Conservation (phyloP, 2,888 invertebrate species). For the Heteropelma amictum region DNA sequence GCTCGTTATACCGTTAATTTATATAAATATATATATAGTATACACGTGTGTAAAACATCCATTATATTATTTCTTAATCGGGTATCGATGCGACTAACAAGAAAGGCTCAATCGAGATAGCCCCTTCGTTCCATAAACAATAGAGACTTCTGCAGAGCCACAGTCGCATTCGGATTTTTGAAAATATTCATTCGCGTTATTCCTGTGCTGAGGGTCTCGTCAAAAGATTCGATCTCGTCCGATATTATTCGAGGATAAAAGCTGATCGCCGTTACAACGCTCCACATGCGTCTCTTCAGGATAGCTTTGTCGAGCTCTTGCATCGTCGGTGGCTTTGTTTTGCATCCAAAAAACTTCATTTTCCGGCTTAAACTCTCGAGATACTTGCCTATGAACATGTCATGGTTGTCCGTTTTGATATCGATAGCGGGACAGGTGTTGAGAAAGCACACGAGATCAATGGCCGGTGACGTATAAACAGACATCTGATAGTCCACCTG, state of each 20-base stretch:
- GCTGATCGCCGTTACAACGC: slow-evolving; percentile 56
- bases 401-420: slow-evolving; percentile 59
- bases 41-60: background rate
- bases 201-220: slow-evolving; percentile 46
- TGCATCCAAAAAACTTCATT: slow-evolving; percentile 60
- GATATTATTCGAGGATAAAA: slow-evolving; percentile 63
- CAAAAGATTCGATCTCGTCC: slow-evolving; percentile 60
- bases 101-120: slow-evolving; percentile 62
- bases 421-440: slow-evolving; percentile 59
- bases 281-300: slow-evolving; percentile 60
- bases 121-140: slow-evolving; percentile 58
- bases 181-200: slow-evolving; percentile 61
- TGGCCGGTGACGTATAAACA: slow-evolving; percentile 64
- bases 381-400: slow-evolving; percentile 59
- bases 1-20: too few species aligned
- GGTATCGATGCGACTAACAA: too few species aligned
- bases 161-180: slow-evolving; percentile 57
- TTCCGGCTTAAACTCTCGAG: slow-evolving; percentile 49
- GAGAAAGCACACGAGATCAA: slow-evolving; percentile 65
- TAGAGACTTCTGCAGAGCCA: slow-evolving; percentile 57
- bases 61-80: background rate
- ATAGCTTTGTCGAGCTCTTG: slow-evolving; percentile 58
- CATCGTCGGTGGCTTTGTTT: slow-evolving; percentile 60
- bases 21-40: too few species aligned
- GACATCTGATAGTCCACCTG: slow-evolving; percentile 67